Evolutionary conservation across 2,797 vertebrate genomes (phyloP), one percentile per base, ranked within the genome.

Genomic region (Dicrostonyx torquatus): DNA sequence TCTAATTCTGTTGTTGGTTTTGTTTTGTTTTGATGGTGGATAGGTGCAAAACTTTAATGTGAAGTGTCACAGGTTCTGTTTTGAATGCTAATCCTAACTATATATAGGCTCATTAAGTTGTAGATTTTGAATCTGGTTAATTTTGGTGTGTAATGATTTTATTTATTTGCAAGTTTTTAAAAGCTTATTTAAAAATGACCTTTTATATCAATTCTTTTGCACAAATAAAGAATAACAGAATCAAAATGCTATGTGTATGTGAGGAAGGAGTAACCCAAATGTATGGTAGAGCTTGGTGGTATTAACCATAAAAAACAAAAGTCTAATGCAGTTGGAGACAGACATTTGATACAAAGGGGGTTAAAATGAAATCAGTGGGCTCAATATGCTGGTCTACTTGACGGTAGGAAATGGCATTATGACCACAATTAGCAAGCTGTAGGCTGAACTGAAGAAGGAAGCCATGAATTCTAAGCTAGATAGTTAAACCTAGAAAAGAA

Each of bases 221-320:
- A 73, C 17, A 78, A 94, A 79, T 15, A 77, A 89, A 94, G 82
- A 55, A 88, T 29, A 87, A 60, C 3, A 70, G 70, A 78, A 20
- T 55, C n/a, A 48, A 93, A 82, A 0, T 43, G 53, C 60, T 82
- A 2, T 11, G 70, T 40, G 29, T 24, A 43, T 29, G 43, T 34
- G 20, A 72, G 89, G 79, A 90, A 88, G 20, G 31, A 80, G 6
- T 34, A 92, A 89, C n/a, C 80, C 7, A 94, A 89, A 84, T 5
- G 14, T 79, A 64, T 13, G 58, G 5, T 6, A 4, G 29, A 53
- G 37, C 58, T 14, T 55, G 29, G 43, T 58, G 77, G 29, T 45
- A 60, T 64, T 62, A 78, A 88, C 37, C n/a, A 94, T 70, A 85
- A 64, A 60, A 76, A 95, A 18, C 66, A 85, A 80, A 75, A 37